These are phyloP conservation scores for Tribolium castaneum DNA, from an alignment of 1,140 invertebrate genomes.

Conservation along the genomic window DNA sequence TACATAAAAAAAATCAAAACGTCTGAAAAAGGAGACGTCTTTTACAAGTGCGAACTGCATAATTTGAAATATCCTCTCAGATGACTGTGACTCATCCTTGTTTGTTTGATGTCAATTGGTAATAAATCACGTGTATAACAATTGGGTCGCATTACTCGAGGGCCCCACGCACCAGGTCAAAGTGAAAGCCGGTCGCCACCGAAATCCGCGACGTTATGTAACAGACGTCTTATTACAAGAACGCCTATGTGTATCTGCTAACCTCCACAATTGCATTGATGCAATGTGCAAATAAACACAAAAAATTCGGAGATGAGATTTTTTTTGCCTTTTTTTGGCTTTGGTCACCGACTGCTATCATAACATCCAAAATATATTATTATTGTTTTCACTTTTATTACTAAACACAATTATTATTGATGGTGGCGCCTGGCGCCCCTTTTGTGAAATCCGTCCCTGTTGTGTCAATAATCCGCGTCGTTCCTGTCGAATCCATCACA, in stretches of 20 bases:
- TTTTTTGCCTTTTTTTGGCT: too few relatives aligned
- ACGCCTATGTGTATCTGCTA: slow-evolving; percentile 6
- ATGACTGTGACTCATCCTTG: neutral
- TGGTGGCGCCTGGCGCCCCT: too few relatives aligned
- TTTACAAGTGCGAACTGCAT: too few relatives aligned
- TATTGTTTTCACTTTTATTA: too few relatives aligned
- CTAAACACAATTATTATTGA: too few relatives aligned
- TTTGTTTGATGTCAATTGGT: neutral
- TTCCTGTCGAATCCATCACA: neutral
- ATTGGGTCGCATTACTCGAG: slow-evolving; percentile 21
- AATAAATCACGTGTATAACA: slow-evolving; percentile 22
- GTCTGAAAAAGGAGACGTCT: too few relatives aligned
- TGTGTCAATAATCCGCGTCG: too few relatives aligned
- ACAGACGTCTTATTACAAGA: neutral
- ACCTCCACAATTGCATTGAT: slow-evolving; percentile 28
- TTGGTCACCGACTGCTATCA: too few relatives aligned
- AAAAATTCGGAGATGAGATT: neutral
- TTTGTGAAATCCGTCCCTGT: too few relatives aligned
- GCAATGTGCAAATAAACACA: neutral
- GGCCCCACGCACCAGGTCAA: slow-evolving; percentile 35
- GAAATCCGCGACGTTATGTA: slow-evolving; percentile 37
- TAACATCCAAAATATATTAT: too few relatives aligned
- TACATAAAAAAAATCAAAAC: too few relatives aligned
- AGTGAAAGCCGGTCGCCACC: slow-evolving; percentile 42
- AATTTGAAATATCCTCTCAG: neutral